Conservation (phyloP, 1,140 invertebrate genomes). For the Leptinotarsa undecemlineata region DNA sequence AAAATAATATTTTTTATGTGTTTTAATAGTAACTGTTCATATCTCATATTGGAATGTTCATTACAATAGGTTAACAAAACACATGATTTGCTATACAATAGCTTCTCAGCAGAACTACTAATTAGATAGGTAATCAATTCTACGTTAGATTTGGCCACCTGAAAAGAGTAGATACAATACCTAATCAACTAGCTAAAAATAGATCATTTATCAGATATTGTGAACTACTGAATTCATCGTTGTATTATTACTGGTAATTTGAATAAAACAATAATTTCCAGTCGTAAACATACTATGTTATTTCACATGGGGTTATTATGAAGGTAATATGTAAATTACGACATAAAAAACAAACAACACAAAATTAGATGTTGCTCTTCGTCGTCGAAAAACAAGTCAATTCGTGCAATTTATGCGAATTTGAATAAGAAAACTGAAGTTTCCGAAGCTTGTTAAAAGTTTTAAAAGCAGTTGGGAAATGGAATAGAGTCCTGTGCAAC, state of each 20-base stretch:
- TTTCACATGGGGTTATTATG: not conserved
- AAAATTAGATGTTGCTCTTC: not conserved
- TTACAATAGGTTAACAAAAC: no score
- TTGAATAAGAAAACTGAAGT: not conserved
- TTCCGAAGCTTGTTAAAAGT: slow-evolving; percentile 14
- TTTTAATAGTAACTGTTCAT: no score
- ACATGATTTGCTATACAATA: no score
- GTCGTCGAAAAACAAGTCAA: not conserved
- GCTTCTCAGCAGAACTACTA: no score
- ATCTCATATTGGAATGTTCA: no score
- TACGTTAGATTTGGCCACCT: no score
- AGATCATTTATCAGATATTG: no score
- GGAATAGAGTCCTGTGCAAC: not conserved
- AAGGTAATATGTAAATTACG: not conserved
- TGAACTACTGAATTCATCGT: no score
- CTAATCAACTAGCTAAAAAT: no score
- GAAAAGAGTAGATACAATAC: no score
- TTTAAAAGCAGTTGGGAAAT: not conserved
- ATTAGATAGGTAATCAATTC: no score
- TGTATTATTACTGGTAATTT: not conserved
- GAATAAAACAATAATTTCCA: not conserved
- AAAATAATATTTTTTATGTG: no score
- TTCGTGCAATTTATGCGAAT: not conserved
- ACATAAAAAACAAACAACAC: not conserved
- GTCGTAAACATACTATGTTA: not conserved